Conservation (phyloP, 2,888 invertebrate species). For the Drosophila niveifrons region DNA sequence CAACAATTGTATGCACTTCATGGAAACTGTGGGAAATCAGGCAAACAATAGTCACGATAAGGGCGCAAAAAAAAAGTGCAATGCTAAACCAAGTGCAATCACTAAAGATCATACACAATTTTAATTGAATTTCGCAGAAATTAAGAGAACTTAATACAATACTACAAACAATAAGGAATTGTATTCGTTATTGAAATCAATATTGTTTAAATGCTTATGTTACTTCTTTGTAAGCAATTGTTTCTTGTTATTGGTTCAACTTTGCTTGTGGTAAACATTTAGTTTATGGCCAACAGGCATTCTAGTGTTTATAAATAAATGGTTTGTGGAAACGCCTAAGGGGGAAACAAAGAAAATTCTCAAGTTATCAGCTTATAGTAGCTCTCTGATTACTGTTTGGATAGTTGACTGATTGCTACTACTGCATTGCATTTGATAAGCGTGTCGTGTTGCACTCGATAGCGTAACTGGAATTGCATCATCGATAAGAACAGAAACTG, state of each 20-base stretch:
- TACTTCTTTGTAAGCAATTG: not conserved
- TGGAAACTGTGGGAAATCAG: conserved; percentile 40
- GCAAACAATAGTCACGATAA: conserved; percentile 10
- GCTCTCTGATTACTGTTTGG: conserved; percentile 13
- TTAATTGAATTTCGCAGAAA: too few species aligned
- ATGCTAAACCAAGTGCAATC: not conserved
- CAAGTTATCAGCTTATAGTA: not conserved
- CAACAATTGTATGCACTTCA: conserved; percentile 18
- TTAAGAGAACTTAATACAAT: too few species aligned
- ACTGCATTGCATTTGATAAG: conserved; percentile 37
- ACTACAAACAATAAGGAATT: too few species aligned
- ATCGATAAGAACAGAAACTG: conserved; percentile 39
- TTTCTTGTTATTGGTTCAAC: not conserved
- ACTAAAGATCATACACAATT: not conserved
- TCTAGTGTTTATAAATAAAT: not conserved
- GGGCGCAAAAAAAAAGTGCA: conserved; percentile 3
- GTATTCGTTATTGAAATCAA: too few species aligned
- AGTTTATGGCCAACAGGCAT: not conserved
- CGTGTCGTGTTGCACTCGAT: conserved; percentile 40
- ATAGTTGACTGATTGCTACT: conserved; percentile 12
- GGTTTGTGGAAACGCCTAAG: conserved; percentile 1
- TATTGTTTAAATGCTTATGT: not conserved
- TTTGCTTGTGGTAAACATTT: not conserved
- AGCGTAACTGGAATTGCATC: conserved; percentile 50
- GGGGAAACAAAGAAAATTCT: not conserved